Percentiles rank a stretch among this genome's conserved stretches.
phyloP scores from a whole-genome alignment of 2,797 vertebrate species.

The Hyperoplus lanceolatus region DNA sequence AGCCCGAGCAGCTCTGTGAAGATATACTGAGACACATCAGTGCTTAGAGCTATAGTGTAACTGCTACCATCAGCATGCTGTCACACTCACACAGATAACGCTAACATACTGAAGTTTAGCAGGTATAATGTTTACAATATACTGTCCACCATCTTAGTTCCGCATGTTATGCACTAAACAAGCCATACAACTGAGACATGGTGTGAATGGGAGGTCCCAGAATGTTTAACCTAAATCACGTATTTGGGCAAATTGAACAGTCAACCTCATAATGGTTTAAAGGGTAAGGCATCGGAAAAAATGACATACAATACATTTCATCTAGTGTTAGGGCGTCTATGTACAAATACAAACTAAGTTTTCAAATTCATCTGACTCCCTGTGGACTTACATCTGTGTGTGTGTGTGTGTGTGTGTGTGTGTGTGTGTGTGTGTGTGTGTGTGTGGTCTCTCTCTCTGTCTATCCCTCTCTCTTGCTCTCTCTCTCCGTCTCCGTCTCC shows the following conservation, averaged over 20 bases:
- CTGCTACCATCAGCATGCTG: background rate
- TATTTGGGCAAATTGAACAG: background rate
- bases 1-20: background rate
- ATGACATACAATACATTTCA: background rate
- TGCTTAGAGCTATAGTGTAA: background rate
- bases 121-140: background rate
- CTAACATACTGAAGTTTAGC: background rate
- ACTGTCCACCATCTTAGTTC: background rate
- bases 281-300: background rate
- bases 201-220: background rate
- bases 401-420: too few species aligned
- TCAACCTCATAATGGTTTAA: background rate
- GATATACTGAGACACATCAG: background rate
- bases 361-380: background rate
- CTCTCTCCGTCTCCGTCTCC: background rate
- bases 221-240: background rate
- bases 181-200: background rate
- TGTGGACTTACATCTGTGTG: too few species aligned
- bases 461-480: too few species aligned
- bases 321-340: background rate
- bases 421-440: too few species aligned
- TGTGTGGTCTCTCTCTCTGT: too few species aligned
- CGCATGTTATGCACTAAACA: background rate
- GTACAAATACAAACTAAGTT: conserved; percentile 2
- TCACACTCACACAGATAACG: background rate